Percentiles rank a stretch among this genome's conserved stretches.
Evolutionary conservation across 2,888 invertebrate species (phyloP).

Genomic region (Sepioteuthis lessoniana): DNA sequence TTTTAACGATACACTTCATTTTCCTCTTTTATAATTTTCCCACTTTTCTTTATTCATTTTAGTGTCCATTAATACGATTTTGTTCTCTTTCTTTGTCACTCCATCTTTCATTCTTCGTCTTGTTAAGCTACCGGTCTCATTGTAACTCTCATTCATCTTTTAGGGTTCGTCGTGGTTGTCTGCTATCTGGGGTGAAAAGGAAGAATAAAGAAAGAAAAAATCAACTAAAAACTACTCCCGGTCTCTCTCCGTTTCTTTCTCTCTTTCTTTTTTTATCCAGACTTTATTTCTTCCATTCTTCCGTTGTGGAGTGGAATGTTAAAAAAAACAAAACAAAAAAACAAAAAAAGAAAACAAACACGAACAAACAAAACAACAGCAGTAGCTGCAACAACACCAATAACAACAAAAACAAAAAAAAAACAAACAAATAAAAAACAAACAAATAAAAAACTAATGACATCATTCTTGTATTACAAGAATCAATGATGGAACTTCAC

Average conservation of each 20-base stretch:
- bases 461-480: background rate
- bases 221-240: background rate
- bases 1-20: too few relatives aligned
- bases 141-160: background rate
- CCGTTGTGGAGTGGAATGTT: too few relatives aligned
- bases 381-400: too few relatives aligned
- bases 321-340: too few relatives aligned
- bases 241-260: background rate
- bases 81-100: background rate
- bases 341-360: too few relatives aligned
- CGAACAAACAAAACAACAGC: too few relatives aligned
- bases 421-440: too few relatives aligned
- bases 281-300: too few relatives aligned
- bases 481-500: background rate
- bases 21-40: background rate
- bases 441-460: too few relatives aligned
- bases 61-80: background rate
- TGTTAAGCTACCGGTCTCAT: background rate
- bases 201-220: background rate
- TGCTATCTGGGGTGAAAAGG: background rate
- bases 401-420: background rate
- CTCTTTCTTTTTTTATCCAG: too few relatives aligned
- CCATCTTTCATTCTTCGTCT: background rate
- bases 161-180: background rate
- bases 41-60: background rate